Percentiles rank a stretch among this genome's conserved stretches.
phyloP scores from a whole-genome alignment of 2,888 invertebrate genomes.

The Prosopocoilus inquinatus region DNA sequence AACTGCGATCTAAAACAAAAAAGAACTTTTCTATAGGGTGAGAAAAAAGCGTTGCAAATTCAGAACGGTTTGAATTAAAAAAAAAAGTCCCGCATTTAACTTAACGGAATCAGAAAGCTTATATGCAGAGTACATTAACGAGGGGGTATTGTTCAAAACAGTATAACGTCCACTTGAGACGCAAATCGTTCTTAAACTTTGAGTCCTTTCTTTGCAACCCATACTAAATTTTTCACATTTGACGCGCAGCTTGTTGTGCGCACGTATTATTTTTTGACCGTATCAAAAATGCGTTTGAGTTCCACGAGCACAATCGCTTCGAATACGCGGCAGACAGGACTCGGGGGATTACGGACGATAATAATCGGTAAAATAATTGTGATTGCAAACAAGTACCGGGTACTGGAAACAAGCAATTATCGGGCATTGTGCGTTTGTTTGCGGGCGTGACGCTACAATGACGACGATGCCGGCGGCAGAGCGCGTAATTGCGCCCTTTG shows the following conservation, averaged over 20 bases:
- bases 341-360: neutral
- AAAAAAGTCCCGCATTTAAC: conserved; percentile 4
- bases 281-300: no score
- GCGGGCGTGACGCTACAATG: conserved; percentile 47
- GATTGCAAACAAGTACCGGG: conserved; percentile 16
- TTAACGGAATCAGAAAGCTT: conserved; percentile 6
- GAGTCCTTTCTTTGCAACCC: conserved; percentile 11
- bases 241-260: no score
- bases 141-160: neutral
- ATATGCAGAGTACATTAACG: neutral
- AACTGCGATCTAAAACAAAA: neutral
- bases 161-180: conserved; percentile 26
- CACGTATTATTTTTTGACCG: no score
- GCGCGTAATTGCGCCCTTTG: conserved; percentile 52
- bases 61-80: neutral
- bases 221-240: no score
- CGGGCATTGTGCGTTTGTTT: conserved; percentile 36
- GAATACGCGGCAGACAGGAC: no score
- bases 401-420: conserved; percentile 32
- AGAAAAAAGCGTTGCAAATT: neutral
- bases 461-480: conserved; percentile 46
- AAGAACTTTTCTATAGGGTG: neutral
- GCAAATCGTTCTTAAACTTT: conserved; percentile 22
- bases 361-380: conserved; percentile 13
- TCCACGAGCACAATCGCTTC: neutral